These are phyloP conservation scores for Syritta pipiens DNA, from an alignment of 2,888 invertebrate species.

Conservation along the genomic window DNA sequence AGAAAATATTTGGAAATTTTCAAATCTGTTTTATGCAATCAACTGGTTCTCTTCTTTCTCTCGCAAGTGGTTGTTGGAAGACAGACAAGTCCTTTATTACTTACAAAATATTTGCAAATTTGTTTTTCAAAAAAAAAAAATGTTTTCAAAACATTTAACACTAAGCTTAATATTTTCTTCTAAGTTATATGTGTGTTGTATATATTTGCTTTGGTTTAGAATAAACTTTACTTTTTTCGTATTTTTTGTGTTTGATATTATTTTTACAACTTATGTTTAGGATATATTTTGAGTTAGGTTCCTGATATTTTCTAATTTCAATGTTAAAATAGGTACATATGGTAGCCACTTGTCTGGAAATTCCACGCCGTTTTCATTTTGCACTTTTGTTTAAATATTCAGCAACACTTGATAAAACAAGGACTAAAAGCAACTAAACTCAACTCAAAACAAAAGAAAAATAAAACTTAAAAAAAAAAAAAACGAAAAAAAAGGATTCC, in stretches of 20 bases:
- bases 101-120: conserved; percentile 35
- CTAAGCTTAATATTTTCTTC: conserved; percentile 22
- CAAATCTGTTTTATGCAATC: too few relatives aligned
- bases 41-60: neutral
- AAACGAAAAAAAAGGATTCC: conserved; percentile 14
- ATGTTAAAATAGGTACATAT: conserved; percentile 45
- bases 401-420: conserved; percentile 52
- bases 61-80: conserved; percentile 57
- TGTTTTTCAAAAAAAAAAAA: conserved; percentile 6
- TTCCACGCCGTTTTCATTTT: conserved; percentile 14
- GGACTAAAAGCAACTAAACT: neutral
- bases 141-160: conserved; percentile 18
- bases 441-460: neutral
- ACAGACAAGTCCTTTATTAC: conserved; percentile 18
- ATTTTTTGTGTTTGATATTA: too few relatives aligned
- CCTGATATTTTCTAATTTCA: conserved; percentile 16
- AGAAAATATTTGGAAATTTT: too few relatives aligned
- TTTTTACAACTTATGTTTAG: conserved; percentile 54
- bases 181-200: conserved; percentile 6
- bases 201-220: conserved; percentile 54
- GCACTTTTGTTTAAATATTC: neutral
- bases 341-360: conserved; percentile 47
- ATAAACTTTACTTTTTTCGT: conserved; percentile 53
- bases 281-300: conserved; percentile 14
- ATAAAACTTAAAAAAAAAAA: conserved; percentile 12